A percentile compares a stretch with the other conserved stretches of the same genome.
Evolutionary conservation across 1,140 invertebrate genomes (phyloP).

Genomic region (Lordiphosa stackelbergi): DNA sequence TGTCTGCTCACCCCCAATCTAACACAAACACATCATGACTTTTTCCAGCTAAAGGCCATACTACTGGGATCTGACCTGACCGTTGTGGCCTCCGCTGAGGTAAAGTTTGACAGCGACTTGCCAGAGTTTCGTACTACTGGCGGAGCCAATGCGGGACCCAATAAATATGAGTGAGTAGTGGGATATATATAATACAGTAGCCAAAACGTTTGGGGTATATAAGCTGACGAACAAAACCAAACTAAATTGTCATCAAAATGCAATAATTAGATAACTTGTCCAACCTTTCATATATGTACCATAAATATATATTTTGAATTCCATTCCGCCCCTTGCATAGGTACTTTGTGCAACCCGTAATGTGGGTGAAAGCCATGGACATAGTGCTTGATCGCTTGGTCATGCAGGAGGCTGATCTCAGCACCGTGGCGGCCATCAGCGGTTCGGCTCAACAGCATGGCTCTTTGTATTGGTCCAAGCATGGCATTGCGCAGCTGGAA

Average conservation of each 20-base stretch:
- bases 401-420: conserved; percentile 89
- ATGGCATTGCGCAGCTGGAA: conserved; percentile 82
- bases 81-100: conserved; percentile 86
- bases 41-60: conserved; percentile 91
- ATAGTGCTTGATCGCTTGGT: conserved; percentile 91
- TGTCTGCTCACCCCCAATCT: conserved; percentile 29
- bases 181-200: no score
- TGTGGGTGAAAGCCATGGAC: conserved; percentile 98
- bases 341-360: conserved; percentile 85
- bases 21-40: not conserved
- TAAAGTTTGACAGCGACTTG: conserved; percentile 93
- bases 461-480: conserved; percentile 94
- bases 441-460: conserved; percentile 98
- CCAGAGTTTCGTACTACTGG: conserved; percentile 85
- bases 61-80: conserved; percentile 87
- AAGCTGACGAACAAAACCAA: no score
- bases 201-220: no score
- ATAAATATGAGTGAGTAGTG: conserved; percentile 80
- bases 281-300: no score
- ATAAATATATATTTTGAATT: not conserved
- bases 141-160: conserved; percentile 58
- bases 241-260: no score
- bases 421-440: conserved; percentile 88
- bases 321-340: conserved; percentile 3
- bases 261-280: no score